Evolutionary conservation across 2,888 invertebrate genomes (phyloP).

Genomic region (Aphodius granarius): DNA sequence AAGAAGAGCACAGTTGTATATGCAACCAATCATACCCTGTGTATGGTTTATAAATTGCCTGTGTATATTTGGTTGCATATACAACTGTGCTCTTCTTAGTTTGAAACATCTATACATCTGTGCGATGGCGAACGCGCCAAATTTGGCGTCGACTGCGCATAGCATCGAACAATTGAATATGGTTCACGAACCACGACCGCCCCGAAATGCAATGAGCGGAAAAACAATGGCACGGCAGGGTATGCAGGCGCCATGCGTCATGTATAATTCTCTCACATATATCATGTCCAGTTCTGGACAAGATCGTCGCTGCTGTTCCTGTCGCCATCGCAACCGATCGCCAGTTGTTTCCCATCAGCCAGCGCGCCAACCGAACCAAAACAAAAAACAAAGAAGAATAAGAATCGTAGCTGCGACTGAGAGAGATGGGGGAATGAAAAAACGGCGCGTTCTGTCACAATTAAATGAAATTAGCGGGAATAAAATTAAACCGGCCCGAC

Average conservation of each 20-base stretch:
- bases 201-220: neutral
- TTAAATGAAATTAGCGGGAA: conserved; percentile 11
- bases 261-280: conserved; percentile 21
- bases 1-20: too few species aligned
- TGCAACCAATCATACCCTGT: too few species aligned
- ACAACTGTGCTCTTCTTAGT: too few species aligned
- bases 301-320: neutral
- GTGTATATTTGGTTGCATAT: too few species aligned
- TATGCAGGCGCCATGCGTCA: conserved; percentile 22
- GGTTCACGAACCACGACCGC: neutral
- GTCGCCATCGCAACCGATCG: neutral
- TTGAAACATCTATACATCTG: neutral
- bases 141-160: neutral
- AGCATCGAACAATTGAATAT: neutral
- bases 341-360: neutral
- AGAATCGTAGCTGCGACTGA: neutral
- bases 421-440: neutral
- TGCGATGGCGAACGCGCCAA: neutral
- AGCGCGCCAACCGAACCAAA: neutral
- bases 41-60: too few species aligned
- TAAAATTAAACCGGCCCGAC: conserved; percentile 10
- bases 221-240: neutral
- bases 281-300: conserved; percentile 6
- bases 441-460: conserved; percentile 10
- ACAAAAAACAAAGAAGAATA: neutral